These are phyloP conservation scores for Scarus forsteni DNA, from an alignment of 2,797 vertebrate genomes.

Conservation along the genomic window DNA sequence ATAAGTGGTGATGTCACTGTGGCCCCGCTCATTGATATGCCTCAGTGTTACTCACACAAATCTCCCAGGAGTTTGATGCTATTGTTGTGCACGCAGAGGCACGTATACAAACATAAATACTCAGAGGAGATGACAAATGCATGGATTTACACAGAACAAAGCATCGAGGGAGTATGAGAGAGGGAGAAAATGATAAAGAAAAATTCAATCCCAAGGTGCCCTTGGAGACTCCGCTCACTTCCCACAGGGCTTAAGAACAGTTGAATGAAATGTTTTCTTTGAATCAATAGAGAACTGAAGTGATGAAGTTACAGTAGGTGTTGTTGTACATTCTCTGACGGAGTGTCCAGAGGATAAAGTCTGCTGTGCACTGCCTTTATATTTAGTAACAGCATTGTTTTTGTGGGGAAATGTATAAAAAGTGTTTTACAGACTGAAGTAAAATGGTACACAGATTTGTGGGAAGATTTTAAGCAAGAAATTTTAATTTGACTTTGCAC, in stretches of 20 bases:
- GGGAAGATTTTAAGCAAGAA: too few relatives aligned
- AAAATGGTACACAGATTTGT: too few relatives aligned
- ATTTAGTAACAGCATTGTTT: background rate
- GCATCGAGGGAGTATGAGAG: conserved; percentile 17
- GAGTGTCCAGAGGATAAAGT: background rate
- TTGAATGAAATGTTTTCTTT: conserved; percentile 38
- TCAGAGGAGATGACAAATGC: background rate
- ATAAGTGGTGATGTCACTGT: conserved; percentile 20
- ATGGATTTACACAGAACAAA: conserved; percentile 31
- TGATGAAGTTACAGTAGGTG: background rate
- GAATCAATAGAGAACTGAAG: conserved; percentile 19
- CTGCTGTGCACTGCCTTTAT: background rate
- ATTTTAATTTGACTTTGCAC: too few relatives aligned
- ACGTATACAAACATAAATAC: conserved; percentile 1
- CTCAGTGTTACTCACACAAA: conserved; percentile 38
- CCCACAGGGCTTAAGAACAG: conserved; percentile 29
- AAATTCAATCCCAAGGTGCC: conserved; percentile 66
- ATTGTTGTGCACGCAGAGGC: conserved; percentile 21
- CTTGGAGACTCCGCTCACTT: conserved; percentile 46
- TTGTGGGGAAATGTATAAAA: too few relatives aligned
- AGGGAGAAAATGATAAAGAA: conserved; percentile 24
- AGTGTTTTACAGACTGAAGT: too few relatives aligned
- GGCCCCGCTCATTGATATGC: conserved; percentile 60
- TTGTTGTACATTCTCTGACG: background rate
- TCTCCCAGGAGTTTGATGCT: conserved; percentile 44